Evolutionary conservation across 2,113 vertebrate species (phyloP), one percentile per base, ranked within the genome.

Genomic region (Tursiops truncatus): DNA sequence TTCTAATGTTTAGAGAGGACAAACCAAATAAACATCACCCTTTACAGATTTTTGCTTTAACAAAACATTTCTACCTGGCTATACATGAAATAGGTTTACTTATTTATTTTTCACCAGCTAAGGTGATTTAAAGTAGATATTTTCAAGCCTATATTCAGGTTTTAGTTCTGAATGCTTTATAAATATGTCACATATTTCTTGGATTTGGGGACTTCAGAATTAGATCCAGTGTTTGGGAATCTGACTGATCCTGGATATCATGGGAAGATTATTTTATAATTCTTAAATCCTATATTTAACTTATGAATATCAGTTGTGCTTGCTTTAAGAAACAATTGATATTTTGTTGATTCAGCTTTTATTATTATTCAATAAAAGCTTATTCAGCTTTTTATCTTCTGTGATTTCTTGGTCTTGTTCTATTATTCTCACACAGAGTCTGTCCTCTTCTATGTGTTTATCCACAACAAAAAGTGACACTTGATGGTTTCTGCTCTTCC

Each of bases 221-320:
- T 91, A 44, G n/a, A 67, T 26, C 9, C 44, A 77, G 3, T 90
- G 63, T 74, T 50, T 89, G 80, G 88, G 82, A 65, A 62, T 53
- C 25, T 70, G 20, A 58, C 2, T 76, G 21, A 38, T 70, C 10
- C 20, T 92, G 23, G 47, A 77, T 70, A 76, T 20, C 50, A 68
- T 87, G 10, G 20, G 21, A 86, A 71, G n/a, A 17, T 58, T 91
- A 87, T 41, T 62, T 89, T n/a, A 74, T 76, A 95, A 73, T 76
- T 88, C 65, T 94, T 93, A 90, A 90, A 38, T 65, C 23, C 20
- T 95, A 8, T 60, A n/a, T 13, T n/a, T 90, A 31, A 67, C 53
- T 91, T 97, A 60, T 87, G 50, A 94, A 88, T 91, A 84, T 95
- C 5, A 15, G 18, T 95, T 85, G n/a, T 88, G 20, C n/a, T 23